Percentiles rank a stretch among this genome's conserved stretches.
These are phyloP conservation scores for Phenacoccus solenopsis DNA, from an alignment of 1,140 invertebrate genomes.

Conservation along the genomic window DNA sequence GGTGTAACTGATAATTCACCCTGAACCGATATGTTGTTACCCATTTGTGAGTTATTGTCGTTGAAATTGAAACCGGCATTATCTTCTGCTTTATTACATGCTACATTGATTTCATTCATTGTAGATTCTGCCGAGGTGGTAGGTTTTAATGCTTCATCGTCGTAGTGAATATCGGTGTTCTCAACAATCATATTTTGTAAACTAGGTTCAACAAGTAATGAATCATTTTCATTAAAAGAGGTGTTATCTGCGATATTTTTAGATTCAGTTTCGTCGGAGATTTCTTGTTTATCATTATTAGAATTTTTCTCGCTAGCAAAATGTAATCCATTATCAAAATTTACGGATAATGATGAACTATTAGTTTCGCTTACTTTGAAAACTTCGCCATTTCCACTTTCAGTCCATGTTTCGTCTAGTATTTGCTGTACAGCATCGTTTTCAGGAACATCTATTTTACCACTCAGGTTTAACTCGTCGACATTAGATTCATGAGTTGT, in stretches of 20 bases:
- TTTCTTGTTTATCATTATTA: background rate
- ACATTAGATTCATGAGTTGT: background rate
- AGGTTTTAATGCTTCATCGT: background rate
- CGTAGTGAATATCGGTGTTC: background rate
- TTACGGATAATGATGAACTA: background rate
- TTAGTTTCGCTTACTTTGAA: background rate
- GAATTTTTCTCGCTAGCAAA: background rate
- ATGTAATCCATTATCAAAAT: background rate
- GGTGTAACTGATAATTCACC: background rate
- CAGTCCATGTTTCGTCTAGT: background rate
- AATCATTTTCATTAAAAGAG: background rate
- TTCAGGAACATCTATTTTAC: background rate
- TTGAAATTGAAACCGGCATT: too few species aligned
- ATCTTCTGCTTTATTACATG: too few species aligned
- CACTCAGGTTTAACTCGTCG: background rate
- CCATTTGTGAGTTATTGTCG: too few species aligned
- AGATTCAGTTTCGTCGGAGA: background rate
- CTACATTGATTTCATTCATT: too few species aligned
- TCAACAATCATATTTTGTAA: conserved; percentile 9
- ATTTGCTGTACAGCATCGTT: background rate
- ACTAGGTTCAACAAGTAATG: background rate
- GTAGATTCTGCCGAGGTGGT: background rate
- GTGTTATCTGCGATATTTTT: background rate
- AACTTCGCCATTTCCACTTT: background rate
- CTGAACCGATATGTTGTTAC: too few species aligned